Base-by-base conservation (phyloP, 2,797 vertebrate species). In the Halcyon smyrnensis region DNA sequence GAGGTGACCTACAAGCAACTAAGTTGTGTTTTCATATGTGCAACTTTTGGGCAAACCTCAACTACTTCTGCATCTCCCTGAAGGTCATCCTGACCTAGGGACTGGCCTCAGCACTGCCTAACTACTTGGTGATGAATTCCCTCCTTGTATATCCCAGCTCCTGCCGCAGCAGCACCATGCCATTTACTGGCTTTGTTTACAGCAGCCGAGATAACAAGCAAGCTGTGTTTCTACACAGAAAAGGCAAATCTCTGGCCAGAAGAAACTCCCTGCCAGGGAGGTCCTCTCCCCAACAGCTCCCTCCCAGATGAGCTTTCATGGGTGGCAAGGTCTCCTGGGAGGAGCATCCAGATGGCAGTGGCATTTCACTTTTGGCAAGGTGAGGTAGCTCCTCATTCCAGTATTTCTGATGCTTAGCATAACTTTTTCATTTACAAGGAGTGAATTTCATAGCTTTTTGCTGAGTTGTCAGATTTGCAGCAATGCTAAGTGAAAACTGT, bases 81-180 rank as follows among this genome's bases (percentile, higher is more conserved):
- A 77, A 91, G 74, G 81, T 90, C 94, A 95, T 64, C 15, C 65
- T 84, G 93, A 84, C 78, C 79, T 51, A 45, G n/a, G 45, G 50
- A 21, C 23, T 57, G 53, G 67, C 74, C 60, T 75, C 60, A 64
- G 63, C 53, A 36, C 48, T 62, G 48, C 36, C 64, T 59, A 50
- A 69, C 74, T 75, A 16, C 45, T 54, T 34, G 60, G 21, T 74
- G 54, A 94, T 83, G 30, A 87, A 92, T 85, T 54, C 39, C 19
- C 15, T 80, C 46, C 41, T 74, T 4, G 0, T 25, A 37, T 28
- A 62, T 14, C 71, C 89, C 69, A 74, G 65, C 68, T 73, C 15
- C 59, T 21, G 39, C 39, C 7, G 1, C 70, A 88, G 70, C 56
- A 93, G 71, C 36, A 53, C 59, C 23, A 6, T 78, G 78, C 63